Percentiles rank a stretch among this genome's conserved stretches.
phyloP scores from a whole-genome alignment of 1,140 invertebrate genomes.

The Eubasilissa regina region DNA sequence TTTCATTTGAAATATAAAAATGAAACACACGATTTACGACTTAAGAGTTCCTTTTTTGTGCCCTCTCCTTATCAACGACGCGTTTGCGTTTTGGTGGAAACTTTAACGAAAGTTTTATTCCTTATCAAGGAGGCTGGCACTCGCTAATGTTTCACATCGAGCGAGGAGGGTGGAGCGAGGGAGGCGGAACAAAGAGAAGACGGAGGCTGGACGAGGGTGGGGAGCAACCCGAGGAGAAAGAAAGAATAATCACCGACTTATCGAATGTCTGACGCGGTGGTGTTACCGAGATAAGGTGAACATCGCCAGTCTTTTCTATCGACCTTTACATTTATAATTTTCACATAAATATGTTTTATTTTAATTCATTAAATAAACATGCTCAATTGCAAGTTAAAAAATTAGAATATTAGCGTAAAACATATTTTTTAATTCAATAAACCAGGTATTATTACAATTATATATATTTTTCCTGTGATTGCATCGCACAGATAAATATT shows the following conservation, averaged over 20 bases:
- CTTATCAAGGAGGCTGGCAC: slow-evolving; percentile 51
- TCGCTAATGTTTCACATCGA: slow-evolving; percentile 35
- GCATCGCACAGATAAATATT: too few species aligned
- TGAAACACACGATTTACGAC: slow-evolving; percentile 31
- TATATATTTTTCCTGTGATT: too few species aligned
- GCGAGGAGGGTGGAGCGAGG: slow-evolving; percentile 22
- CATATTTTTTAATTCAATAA: too few species aligned
- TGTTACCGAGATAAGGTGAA: slow-evolving; percentile 36
- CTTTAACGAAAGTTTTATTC: slow-evolving; percentile 53
- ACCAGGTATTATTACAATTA: too few species aligned
- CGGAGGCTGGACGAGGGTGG: slow-evolving; percentile 18
- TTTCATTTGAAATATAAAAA: slow-evolving; percentile 33
- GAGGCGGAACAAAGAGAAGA: slow-evolving; percentile 14
- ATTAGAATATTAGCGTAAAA: too few species aligned
- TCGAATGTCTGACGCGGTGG: slow-evolving; percentile 53
- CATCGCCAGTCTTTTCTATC: background rate
- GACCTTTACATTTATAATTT: background rate
- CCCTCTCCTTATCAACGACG: slow-evolving; percentile 34
- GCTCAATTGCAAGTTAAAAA: too few species aligned
- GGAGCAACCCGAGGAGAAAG: slow-evolving; percentile 38
- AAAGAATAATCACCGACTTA: slow-evolving; percentile 58
- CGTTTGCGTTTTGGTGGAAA: slow-evolving; percentile 53
- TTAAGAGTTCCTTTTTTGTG: slow-evolving; percentile 12
- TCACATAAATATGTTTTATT: too few species aligned
- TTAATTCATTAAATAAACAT: too few species aligned